These are phyloP conservation scores for Meloidogyne chitwoodi DNA, from an alignment of 1,140 invertebrate genomes.

Conservation along the genomic window DNA sequence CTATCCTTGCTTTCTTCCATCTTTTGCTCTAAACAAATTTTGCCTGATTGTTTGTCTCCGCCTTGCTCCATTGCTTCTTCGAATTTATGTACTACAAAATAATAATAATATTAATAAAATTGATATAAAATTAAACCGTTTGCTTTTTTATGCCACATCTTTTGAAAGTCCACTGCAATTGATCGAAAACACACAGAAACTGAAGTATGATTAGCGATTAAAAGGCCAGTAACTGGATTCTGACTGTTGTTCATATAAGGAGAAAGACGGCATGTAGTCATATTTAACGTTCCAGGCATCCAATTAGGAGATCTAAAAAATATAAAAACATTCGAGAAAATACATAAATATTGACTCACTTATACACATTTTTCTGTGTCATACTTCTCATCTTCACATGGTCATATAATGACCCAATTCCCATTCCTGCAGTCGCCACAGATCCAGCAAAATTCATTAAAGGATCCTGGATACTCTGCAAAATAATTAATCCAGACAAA, in stretches of 20 bases:
- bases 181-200: background rate
- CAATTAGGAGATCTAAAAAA: constrained; percentile 28
- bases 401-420: background rate
- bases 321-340: background rate
- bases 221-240: constrained; percentile 14
- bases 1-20: constrained; percentile 14
- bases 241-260: constrained; percentile 31
- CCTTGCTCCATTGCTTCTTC: constrained; percentile 10
- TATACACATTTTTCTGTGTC: constrained; percentile 20
- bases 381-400: constrained; percentile 4
- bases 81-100: constrained; percentile 3
- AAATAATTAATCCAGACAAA: constrained; percentile 9
- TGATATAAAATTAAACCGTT: background rate
- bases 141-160: constrained; percentile 14
- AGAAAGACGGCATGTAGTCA: constrained; percentile 27
- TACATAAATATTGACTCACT: background rate
- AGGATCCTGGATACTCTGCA: background rate
- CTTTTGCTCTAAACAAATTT: background rate
- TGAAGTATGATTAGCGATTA: constrained; percentile 15
- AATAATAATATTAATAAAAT: background rate
- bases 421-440: background rate
- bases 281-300: constrained; percentile 27
- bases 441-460: background rate
- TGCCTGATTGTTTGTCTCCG: background rate
- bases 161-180: constrained; percentile 11